Evolutionary conservation across 2,888 invertebrate species (phyloP), one percentile per base, ranked within the genome.

Genomic region (Tipula unca): DNA sequence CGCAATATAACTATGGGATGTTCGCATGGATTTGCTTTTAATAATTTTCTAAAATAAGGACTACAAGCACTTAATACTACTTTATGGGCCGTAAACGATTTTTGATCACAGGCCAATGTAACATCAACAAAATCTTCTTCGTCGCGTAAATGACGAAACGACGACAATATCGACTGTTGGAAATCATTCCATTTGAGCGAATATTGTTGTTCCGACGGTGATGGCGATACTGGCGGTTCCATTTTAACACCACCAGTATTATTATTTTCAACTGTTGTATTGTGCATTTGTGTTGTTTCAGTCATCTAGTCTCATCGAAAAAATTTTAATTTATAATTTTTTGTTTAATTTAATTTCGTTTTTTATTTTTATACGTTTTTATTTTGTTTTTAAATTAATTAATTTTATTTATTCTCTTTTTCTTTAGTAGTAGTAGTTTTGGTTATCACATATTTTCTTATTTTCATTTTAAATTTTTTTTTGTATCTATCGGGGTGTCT

Each of bases 151-250:
- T 96, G 95, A 88, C 97, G 94, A 92, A 98, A 97, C 88, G 97
- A 96, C 88, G 95, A 96, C 89, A 97, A 93, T 92, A 97, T 96
- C 89, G 96, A 97, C 88, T 96, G 95, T 91, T 97, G 97, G 92
- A 97, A 97, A 92, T 97, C 97, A 91, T 97, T 97, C 97, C 97
- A 97, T 89, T 97, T 95, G 91, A 97, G 94, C 91, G 97, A 96
- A 92, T 97, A 97, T 91, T 97, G 97, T 92, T 97, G 96, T 92
- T 95, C 95, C 88, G 94, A 90, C 88, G 90, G 91, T 89, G 90
- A 91, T 89, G 90, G 91, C 89, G 90, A 92, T 90, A 91, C 90
- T 91, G 91, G 91, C 89, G 90, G 90, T 88, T 91, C 91, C 91
- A 91, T 91, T 90, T 90, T 91, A 87, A 89, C 90, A 89, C 90